Percentiles rank a stretch among this genome's conserved stretches.
Evolutionary conservation across 2,888 invertebrate species (phyloP).

Genomic region (Caenorhabditis virilis): DNA sequence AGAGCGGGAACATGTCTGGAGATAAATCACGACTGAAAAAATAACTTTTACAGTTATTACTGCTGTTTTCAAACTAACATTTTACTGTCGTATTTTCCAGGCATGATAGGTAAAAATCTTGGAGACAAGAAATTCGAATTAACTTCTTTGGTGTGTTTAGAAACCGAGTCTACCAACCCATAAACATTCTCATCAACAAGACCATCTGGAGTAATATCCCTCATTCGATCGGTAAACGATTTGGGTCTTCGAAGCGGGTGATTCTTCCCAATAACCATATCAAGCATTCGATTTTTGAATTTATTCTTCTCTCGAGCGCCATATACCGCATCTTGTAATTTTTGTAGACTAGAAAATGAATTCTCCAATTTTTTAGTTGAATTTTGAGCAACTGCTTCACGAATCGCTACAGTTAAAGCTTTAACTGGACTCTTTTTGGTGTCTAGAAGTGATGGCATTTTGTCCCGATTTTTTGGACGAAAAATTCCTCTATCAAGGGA

Average conservation of each 20-base stretch:
- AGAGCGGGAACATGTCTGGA: constrained; percentile 53
- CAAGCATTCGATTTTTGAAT: constrained; percentile 52
- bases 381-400: constrained; percentile 8
- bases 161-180: constrained; percentile 47
- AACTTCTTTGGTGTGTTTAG: constrained; percentile 42
- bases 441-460: constrained; percentile 15
- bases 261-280: constrained; percentile 54
- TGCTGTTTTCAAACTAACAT: constrained; percentile 8
- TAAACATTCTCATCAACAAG: constrained; percentile 40
- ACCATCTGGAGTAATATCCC: constrained; percentile 42
- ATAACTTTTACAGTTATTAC: not conserved
- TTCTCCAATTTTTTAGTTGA: constrained; percentile 11
- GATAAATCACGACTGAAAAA: constrained; percentile 24
- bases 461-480: constrained; percentile 18
- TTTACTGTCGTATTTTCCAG: constrained; percentile 39
- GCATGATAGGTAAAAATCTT: constrained; percentile 51
- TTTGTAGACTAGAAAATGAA: constrained; percentile 17
- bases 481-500: constrained; percentile 14
- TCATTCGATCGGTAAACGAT: constrained; percentile 24
- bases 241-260: constrained; percentile 39
- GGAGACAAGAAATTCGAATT: constrained; percentile 56
- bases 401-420: constrained; percentile 16
- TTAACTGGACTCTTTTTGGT: constrained; percentile 27
- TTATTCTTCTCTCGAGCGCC: constrained; percentile 29
- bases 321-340: constrained; percentile 39